A percentile compares a stretch with the other conserved stretches of the same genome.
These are phyloP conservation scores for Drosophila tropicalis DNA, from an alignment of 1,140 invertebrate species.

Conservation along the genomic window DNA sequence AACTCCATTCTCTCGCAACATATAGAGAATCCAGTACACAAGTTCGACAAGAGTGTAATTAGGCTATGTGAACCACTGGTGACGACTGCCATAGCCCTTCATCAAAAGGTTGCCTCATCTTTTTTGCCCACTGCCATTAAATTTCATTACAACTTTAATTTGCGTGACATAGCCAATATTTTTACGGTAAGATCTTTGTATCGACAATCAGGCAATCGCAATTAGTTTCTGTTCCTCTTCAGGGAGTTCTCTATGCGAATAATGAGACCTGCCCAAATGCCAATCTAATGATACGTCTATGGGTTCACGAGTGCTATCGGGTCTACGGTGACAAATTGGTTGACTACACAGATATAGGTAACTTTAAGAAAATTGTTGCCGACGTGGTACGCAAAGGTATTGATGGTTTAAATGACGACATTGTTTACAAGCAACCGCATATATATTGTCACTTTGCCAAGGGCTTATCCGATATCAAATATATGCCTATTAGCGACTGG, in stretches of 20 bases:
- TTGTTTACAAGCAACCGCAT: conserved; percentile 88
- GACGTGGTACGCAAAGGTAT: conserved; percentile 94
- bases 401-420: conserved; percentile 88
- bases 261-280: conserved; percentile 89
- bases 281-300: conserved; percentile 90
- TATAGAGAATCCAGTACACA: conserved; percentile 86
- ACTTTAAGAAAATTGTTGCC: conserved; percentile 89
- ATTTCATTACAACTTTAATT: conserved; percentile 97
- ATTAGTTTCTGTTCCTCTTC: conserved; percentile 20
- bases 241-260: conserved; percentile 95
- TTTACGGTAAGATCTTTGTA: conserved; percentile 87
- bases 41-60: conserved; percentile 83
- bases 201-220: neutral
- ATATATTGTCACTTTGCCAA: conserved; percentile 96
- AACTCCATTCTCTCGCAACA: conserved; percentile 92
- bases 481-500: conserved; percentile 91
- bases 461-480: conserved; percentile 95
- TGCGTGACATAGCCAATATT: conserved; percentile 95
- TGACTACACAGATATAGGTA: conserved; percentile 89
- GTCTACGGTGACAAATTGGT: conserved; percentile 96
- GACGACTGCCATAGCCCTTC: conserved; percentile 89
- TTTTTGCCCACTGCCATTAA: conserved; percentile 97
- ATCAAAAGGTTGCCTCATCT: conserved; percentile 88
- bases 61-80: conserved; percentile 87
- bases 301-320: conserved; percentile 94